phyloP scores from a whole-genome alignment of 2,888 invertebrate genomes.

The Iphiclides podalirius region DNA sequence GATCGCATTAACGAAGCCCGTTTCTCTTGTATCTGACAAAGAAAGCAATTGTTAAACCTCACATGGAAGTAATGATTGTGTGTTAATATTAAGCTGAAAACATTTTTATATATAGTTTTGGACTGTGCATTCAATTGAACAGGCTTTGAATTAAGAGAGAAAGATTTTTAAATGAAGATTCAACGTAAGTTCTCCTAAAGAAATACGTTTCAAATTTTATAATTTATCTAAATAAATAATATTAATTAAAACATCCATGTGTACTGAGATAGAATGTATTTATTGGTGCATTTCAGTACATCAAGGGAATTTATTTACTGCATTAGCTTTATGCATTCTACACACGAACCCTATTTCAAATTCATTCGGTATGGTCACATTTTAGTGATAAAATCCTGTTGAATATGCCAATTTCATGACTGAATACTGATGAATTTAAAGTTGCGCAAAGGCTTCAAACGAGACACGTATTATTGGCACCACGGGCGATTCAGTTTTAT shows the following conservation, averaged over 20 bases:
- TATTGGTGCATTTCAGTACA: background rate
- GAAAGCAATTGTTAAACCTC: too few species aligned
- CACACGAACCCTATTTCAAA: conserved; percentile 11
- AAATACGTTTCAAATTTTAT: too few species aligned
- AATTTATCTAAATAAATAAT: too few species aligned
- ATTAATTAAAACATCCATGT: too few species aligned
- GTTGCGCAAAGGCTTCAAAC: conserved; percentile 17
- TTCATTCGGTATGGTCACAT: conserved; percentile 3
- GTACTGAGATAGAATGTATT: too few species aligned
- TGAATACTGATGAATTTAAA: conserved; percentile 4
- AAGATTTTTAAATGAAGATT: too few species aligned
- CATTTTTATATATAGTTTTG: too few species aligned
- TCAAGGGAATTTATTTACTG: background rate
- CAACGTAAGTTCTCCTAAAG: too few species aligned
- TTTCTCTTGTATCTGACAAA: conserved; percentile 91
- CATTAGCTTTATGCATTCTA: conserved; percentile 6
- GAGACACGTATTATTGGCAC: conserved; percentile 7
- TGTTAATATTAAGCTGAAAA: too few species aligned
- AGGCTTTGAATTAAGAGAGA: too few species aligned
- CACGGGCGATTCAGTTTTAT: conserved; percentile 15
- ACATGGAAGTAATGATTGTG: too few species aligned
- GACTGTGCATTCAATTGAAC: too few species aligned
- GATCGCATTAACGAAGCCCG: conserved; percentile 94
- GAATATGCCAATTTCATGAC: conserved; percentile 18
- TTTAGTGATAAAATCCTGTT: conserved; percentile 6